A percentile compares a stretch with the other conserved stretches of the same genome.
Evolutionary conservation across 1,140 invertebrate genomes (phyloP).

Genomic region (Meloidogyne floridensis): DNA sequence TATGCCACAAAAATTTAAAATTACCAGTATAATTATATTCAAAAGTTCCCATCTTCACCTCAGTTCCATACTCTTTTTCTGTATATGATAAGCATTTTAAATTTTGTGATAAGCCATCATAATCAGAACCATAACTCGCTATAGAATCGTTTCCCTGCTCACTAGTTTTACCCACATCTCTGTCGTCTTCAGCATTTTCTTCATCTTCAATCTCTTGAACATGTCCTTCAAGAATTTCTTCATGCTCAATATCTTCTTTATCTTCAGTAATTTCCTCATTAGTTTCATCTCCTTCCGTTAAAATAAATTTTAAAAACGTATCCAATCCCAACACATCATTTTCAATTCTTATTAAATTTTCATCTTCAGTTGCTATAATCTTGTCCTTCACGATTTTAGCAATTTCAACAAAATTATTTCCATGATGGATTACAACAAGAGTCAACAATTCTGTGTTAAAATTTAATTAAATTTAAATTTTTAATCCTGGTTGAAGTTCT

Average conservation of each 20-base stretch:
- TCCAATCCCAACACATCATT: neutral
- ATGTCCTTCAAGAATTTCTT: too few species aligned
- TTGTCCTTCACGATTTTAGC: neutral
- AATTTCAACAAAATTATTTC: neutral
- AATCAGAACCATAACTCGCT: too few species aligned
- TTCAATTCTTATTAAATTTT: neutral
- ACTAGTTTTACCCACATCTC: too few species aligned
- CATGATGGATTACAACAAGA: neutral
- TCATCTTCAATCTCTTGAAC: too few species aligned
- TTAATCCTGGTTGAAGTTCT: neutral
- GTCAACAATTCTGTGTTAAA: neutral
- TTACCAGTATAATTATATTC: neutral
- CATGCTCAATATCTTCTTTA: too few species aligned
- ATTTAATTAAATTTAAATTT: neutral
- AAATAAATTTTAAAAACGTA: neutral
- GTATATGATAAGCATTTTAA: neutral
- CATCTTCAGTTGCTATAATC: neutral
- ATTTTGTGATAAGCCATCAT: too few species aligned
- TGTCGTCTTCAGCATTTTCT: too few species aligned
- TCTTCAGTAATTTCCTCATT: too few species aligned
- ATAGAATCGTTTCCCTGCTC: too few species aligned
- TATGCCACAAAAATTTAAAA: neutral
- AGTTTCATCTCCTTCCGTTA: neutral
- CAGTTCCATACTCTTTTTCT: neutral
- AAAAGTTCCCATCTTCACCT: neutral